Conservation (phyloP, 2,113 vertebrate genomes). For the Cromileptes altivelis region DNA sequence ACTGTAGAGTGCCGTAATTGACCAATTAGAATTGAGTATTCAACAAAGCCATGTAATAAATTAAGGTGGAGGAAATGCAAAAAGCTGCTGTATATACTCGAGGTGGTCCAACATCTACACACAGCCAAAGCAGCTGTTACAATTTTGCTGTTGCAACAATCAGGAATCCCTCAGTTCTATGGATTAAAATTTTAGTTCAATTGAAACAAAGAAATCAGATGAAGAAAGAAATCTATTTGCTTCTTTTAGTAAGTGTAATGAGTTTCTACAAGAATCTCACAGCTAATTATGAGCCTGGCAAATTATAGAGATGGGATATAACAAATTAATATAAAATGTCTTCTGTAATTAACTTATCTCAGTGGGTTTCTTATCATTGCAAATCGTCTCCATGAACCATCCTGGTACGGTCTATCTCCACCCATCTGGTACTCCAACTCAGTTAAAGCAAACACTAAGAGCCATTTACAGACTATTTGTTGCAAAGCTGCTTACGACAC, state of each 20-base stretch:
- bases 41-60: no score
- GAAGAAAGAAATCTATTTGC: neutral
- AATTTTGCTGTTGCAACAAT: no score
- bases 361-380: no score
- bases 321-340: neutral
- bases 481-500: slow-evolving; percentile 29
- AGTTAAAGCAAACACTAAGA: slow-evolving; percentile 24
- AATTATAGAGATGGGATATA: neutral
- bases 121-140: no score
- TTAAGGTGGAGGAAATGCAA: no score
- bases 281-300: neutral
- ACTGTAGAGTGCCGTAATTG: no score
- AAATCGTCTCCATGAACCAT: no score
- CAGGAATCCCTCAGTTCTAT: no score
- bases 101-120: no score
- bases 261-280: neutral
- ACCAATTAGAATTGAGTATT: no score
- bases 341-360: neutral
- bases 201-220: neutral
- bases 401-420: neutral
- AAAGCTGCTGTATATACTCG: no score
- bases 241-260: neutral
- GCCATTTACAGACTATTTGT: slow-evolving; percentile 17
- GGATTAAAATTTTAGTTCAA: neutral
- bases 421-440: slow-evolving; percentile 10